phyloP scores from a whole-genome alignment of 1,140 invertebrate genomes.

The Steinernema feltiae region DNA sequence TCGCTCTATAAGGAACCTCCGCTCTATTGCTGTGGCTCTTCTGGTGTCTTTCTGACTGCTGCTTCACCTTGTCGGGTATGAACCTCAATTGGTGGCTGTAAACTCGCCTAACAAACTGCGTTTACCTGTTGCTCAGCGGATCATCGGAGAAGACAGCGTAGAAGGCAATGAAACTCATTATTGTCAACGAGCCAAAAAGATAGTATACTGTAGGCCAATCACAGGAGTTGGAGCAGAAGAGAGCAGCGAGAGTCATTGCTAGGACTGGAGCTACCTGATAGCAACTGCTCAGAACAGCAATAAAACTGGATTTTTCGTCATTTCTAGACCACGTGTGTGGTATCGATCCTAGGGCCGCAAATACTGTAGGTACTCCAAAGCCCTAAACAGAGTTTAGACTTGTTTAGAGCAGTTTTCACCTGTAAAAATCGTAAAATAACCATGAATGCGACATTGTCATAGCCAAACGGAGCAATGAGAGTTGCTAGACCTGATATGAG shows the following conservation, averaged over 20 bases:
- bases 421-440: background rate
- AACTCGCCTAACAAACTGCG: background rate
- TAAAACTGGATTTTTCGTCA: background rate
- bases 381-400: background rate
- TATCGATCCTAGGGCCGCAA: background rate
- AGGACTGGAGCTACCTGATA: background rate
- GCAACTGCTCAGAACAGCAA: background rate
- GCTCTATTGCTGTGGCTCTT: background rate
- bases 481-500: background rate
- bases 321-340: background rate
- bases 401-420: background rate
- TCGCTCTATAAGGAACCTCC: background rate
- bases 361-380: background rate
- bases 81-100: background rate
- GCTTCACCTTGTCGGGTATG: background rate
- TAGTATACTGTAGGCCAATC: background rate
- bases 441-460: background rate
- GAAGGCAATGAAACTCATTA: background rate
- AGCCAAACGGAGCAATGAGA: background rate
- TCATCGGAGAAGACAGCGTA: background rate
- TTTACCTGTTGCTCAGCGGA: background rate
- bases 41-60: background rate
- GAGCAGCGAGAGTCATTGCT: background rate
- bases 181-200: background rate
- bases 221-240: background rate